These are phyloP conservation scores for Cyphomyrus discorhynchus DNA, from an alignment of 2,113 vertebrate genomes.

Conservation along the genomic window DNA sequence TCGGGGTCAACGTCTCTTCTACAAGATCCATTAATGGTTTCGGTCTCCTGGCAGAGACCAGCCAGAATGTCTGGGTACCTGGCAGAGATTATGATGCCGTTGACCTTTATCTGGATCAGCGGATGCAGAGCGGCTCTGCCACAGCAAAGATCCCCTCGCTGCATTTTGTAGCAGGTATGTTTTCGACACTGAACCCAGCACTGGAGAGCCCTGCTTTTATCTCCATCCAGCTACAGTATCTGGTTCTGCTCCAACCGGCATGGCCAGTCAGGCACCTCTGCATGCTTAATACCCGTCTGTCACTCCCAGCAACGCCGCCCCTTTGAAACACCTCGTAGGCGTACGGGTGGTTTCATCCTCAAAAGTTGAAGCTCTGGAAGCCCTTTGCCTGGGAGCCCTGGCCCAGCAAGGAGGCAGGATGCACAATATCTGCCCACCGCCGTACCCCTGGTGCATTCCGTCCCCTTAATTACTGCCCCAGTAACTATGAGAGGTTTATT, in stretches of 20 bases:
- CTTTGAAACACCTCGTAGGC: not conserved
- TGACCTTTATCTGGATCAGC: not conserved
- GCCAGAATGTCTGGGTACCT: not conserved
- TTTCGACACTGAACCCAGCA: not conserved
- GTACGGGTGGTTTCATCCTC: not conserved
- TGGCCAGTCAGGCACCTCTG: not conserved
- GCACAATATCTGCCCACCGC: not conserved
- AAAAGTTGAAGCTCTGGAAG: not conserved
- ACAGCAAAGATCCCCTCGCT: not conserved
- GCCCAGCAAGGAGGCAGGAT: not conserved
- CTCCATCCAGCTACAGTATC: not conserved
- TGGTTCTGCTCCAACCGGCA: not conserved
- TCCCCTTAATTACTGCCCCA: not conserved
- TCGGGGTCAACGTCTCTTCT: not conserved
- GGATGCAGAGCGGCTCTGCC: not conserved
- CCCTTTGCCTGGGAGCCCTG: not conserved
- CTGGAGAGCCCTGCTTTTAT: not conserved
- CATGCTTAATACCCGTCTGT: not conserved
- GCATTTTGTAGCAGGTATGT: not conserved
- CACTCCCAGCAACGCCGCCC: not conserved
- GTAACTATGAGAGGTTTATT: not conserved
- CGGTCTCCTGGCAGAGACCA: not conserved
- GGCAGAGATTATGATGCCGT: not conserved
- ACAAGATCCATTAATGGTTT: not conserved
- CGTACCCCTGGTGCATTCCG: not conserved